Conservation (phyloP, 2,113 vertebrate species). For the Orthonyx spaldingii region DNA sequence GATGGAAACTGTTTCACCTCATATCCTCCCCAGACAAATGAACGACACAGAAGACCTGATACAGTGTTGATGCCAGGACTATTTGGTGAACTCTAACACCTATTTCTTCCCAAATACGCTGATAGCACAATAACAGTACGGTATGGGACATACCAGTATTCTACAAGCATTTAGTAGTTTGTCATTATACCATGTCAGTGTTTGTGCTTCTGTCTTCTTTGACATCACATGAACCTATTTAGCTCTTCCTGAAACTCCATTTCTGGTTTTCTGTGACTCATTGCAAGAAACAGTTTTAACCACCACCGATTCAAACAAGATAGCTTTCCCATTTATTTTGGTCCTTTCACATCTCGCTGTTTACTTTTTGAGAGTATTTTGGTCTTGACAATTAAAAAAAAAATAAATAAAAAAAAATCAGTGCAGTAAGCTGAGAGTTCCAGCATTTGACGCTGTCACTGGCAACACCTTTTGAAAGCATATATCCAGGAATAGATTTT, state of each 20-base stretch:
- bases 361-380: neutral
- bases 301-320: neutral
- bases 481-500: neutral
- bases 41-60: neutral
- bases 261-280: neutral
- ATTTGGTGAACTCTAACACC: neutral
- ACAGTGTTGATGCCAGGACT: fast-evolving
- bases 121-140: neutral
- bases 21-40: neutral
- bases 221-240: neutral
- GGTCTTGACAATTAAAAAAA: neutral
- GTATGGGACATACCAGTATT: neutral
- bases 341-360: neutral
- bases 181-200: neutral
- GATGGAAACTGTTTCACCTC: neutral
- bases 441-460: neutral
- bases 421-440: neutral
- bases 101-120: neutral
- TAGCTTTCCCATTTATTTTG: neutral
- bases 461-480: neutral
- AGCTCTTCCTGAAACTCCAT: neutral
- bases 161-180: neutral
- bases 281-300: neutral
- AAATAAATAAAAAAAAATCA: fast-evolving
- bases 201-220: neutral